Percentiles rank a stretch among this genome's conserved stretches.
Conservation (phyloP, 2,113 vertebrate species). For the Ictidomys tridecemlineatus region DNA sequence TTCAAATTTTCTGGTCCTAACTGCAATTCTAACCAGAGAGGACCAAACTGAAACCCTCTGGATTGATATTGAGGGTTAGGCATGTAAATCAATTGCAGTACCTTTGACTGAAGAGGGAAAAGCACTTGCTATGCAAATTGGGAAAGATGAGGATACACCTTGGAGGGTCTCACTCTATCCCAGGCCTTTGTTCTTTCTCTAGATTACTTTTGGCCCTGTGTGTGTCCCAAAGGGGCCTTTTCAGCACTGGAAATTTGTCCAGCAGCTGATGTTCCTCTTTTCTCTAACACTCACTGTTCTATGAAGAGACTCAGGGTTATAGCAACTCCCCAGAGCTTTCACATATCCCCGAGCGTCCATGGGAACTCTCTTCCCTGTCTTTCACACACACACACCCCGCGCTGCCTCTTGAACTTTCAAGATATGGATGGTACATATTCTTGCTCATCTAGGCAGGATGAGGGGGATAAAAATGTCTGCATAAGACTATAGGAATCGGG, state of each 20-base stretch:
- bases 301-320: constrained; percentile 60
- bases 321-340: constrained; percentile 63
- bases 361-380: constrained; percentile 66
- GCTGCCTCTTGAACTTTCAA: constrained; percentile 21
- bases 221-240: not conserved
- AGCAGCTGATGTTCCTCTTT: constrained; percentile 61
- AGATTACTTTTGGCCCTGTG: not conserved
- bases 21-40: not conserved
- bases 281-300: constrained; percentile 16
- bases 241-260: not conserved
- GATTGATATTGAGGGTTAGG: not conserved
- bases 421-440: not conserved
- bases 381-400: constrained; percentile 68
- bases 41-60: not conserved
- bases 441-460: not conserved
- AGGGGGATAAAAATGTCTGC: not conserved
- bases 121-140: not conserved
- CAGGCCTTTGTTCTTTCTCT: constrained; percentile 4
- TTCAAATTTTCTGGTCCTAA: not conserved
- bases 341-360: constrained; percentile 65
- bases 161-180: not conserved
- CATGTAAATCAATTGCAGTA: not conserved
- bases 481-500: not conserved
- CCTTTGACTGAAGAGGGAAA: not conserved
- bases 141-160: not conserved